Evolutionary conservation across 1,140 invertebrate species (phyloP).

Genomic region (Goniozus legneri): DNA sequence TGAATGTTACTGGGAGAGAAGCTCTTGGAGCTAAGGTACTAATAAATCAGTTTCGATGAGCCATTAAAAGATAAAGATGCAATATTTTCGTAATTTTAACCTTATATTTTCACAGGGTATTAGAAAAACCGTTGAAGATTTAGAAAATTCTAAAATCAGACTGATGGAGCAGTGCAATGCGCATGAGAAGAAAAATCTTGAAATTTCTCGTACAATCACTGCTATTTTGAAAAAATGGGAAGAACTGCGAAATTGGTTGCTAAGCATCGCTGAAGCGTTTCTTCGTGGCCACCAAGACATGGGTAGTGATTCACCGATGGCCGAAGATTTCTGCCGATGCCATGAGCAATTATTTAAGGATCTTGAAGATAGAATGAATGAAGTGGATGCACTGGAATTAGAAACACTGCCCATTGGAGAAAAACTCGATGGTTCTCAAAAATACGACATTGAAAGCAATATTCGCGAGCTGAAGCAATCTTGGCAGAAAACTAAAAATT

Average conservation of each 20-base stretch:
- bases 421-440: constrained; percentile 62
- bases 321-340: constrained; percentile 72
- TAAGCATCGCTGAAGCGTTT: constrained; percentile 68
- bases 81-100: neutral
- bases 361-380: constrained; percentile 60
- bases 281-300: constrained; percentile 72
- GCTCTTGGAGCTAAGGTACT: constrained; percentile 66
- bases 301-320: constrained; percentile 67
- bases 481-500: constrained; percentile 64
- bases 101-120: constrained; percentile 53
- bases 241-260: constrained; percentile 69
- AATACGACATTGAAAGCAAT: constrained; percentile 62
- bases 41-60: no score
- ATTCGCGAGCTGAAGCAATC: constrained; percentile 60
- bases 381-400: constrained; percentile 54
- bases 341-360: constrained; percentile 74
- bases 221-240: constrained; percentile 71
- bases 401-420: constrained; percentile 67
- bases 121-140: constrained; percentile 64
- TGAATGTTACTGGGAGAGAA: constrained; percentile 67
- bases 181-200: constrained; percentile 69
- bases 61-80: no score
- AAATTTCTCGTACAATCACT: constrained; percentile 64
- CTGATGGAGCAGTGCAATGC: constrained; percentile 67
- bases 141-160: constrained; percentile 70